Base-by-base conservation (phyloP, 2,797 vertebrate species). In the Coregonus sp. region DNA sequence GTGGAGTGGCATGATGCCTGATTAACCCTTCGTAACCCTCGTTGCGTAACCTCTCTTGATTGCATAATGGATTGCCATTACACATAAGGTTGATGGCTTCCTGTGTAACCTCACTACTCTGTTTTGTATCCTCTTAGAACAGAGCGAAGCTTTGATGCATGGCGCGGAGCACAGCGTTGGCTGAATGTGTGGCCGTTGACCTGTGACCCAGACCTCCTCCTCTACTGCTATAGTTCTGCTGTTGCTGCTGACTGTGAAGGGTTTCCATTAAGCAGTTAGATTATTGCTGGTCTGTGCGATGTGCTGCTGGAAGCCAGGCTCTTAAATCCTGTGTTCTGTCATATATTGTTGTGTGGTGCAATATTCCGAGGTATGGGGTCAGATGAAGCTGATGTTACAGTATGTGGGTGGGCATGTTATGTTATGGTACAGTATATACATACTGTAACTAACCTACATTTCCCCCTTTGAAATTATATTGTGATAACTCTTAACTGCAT, bases 21-120 rank as follows among this genome's bases (percentile, higher is more conserved):
- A 74, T 37, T 63, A 61, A 61, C 5, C 76, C 47, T 31, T 9
- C 1, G 33, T 33, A 37, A 29, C 63, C 7, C 65, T 52, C 35
- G 47, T 73, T 69, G 33, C 33, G 12, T 52, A 73, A 78, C 50
- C 25, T 11, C 50, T 73, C 71, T 73, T 25, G 20, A 56, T 74
- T 29, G 65, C 18, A 69, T 74, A 74, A 61, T 74, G 63, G 66
- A 70, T 47, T 50, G 7, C 68, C 68, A 50, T 20, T 50, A 47
- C 37, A 50, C 68, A 70, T 20, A 14, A 4, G 66, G 31, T 18
- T 35, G 65, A 14, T 25, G 16, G 69, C 2, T 51, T 15, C 20
- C n/a, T 71, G 70, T 15, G 59, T 63, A 63, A 63, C 59, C 59
- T 63, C 3, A 7, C 25, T 63, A 12, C 59, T 29, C 20, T 25